Conservation (phyloP, 1,140 invertebrate genomes). For the Riptortus pedestris region DNA sequence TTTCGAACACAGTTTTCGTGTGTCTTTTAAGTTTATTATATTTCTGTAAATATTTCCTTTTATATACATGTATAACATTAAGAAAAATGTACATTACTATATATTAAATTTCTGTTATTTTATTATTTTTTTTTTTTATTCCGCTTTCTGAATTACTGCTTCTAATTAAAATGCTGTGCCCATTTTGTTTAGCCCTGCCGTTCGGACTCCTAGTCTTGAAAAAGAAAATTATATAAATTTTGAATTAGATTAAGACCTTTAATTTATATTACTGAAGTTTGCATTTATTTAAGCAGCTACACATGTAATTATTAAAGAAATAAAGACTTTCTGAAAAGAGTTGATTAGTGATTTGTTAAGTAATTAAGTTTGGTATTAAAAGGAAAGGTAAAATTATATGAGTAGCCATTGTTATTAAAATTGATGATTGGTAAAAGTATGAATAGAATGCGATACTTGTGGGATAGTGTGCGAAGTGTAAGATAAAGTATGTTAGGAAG, state of each 20-base stretch:
- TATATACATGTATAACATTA: no score
- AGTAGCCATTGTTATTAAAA: neutral
- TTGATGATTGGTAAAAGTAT: neutral
- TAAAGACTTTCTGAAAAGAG: conserved; percentile 1
- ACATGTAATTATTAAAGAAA: conserved; percentile 13
- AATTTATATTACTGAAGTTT: conserved; percentile 15
- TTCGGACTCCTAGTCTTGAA: conserved; percentile 6
- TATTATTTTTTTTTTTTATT: no score
- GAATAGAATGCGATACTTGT: conserved; percentile 2
- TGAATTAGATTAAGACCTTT: conserved; percentile 12
- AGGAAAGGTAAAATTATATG: neutral
- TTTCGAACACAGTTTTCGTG: no score
- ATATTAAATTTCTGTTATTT: no score
- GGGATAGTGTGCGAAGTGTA: conserved; percentile 4
- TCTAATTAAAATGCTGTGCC: conserved; percentile 12
- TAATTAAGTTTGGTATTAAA: no score
- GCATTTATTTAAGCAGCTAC: conserved; percentile 18
- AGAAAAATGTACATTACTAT: no score
- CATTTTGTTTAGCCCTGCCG: neutral
- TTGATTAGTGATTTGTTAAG: conserved; percentile 5
- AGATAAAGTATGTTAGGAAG: no score
- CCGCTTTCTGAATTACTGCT: no score
- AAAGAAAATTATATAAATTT: conserved; percentile 9
- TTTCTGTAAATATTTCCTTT: no score
- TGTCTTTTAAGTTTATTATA: no score